These are phyloP conservation scores for Cheilosia vernalis DNA, from an alignment of 2,888 invertebrate genomes.

Conservation along the genomic window DNA sequence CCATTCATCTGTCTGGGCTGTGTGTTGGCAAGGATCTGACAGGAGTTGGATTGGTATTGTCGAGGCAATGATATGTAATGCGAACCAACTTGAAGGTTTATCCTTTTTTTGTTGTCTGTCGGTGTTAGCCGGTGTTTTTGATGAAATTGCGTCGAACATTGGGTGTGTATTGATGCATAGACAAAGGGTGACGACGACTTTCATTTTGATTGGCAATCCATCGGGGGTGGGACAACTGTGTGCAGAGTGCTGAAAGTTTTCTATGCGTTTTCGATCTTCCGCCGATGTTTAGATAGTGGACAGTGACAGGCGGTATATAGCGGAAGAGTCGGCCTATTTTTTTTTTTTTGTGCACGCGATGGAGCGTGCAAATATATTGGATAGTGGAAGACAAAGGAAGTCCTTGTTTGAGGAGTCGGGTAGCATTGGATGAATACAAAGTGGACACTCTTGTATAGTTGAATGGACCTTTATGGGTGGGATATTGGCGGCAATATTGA, in stretches of 20 bases:
- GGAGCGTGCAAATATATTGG: conserved; percentile 46
- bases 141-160: conserved; percentile 41
- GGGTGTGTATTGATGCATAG: conserved; percentile 45
- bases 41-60: conserved; percentile 73
- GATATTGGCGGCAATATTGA: conserved; percentile 1
- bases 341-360: conserved; percentile 9
- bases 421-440: conserved; percentile 51
- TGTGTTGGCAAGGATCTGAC: conserved; percentile 68
- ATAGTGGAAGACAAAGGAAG: conserved; percentile 51
- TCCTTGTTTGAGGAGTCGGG: conserved; percentile 64
- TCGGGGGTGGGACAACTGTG: conserved; percentile 18
- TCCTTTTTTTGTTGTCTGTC: conserved; percentile 9
- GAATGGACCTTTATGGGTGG: neutral
- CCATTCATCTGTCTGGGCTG: conserved; percentile 34
- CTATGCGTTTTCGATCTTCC: conserved; percentile 40
- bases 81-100: conserved; percentile 51
- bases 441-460: conserved; percentile 28
- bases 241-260: conserved; percentile 27
- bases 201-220: conserved; percentile 70
- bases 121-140: conserved; percentile 11
- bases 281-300: conserved; percentile 61
- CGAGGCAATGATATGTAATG: conserved; percentile 68
- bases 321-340: conserved; percentile 52
- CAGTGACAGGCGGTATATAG: conserved; percentile 69
- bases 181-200: conserved; percentile 70